A percentile compares a stretch with the other conserved stretches of the same genome.
phyloP scores from a whole-genome alignment of 2,888 invertebrate species.

The Drosophila crucigera region DNA sequence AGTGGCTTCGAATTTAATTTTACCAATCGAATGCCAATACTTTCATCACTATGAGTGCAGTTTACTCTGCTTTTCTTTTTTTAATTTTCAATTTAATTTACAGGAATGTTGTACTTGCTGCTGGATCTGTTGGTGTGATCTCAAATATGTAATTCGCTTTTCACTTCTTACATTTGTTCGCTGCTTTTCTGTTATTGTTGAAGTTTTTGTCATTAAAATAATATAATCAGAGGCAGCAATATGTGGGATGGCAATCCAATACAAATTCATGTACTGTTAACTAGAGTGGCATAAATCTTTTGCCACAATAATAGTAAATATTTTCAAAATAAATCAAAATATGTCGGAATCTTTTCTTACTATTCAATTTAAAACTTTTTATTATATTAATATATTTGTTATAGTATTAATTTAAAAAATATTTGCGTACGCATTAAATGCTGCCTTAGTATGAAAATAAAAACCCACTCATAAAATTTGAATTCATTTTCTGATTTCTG shows the following conservation, averaged over 20 bases:
- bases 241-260: background rate
- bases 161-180: slow-evolving; percentile 23
- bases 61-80: background rate
- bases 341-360: background rate
- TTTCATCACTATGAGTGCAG: slow-evolving; percentile 2
- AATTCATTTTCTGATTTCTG: background rate
- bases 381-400: background rate
- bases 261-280: background rate
- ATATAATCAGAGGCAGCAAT: background rate
- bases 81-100: slow-evolving; percentile 63
- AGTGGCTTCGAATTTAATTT: slow-evolving; percentile 56
- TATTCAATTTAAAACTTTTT: background rate
- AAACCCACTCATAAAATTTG: background rate
- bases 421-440: background rate
- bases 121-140: slow-evolving; percentile 17
- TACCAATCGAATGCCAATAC: slow-evolving; percentile 7
- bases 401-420: background rate
- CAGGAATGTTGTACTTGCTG: slow-evolving; percentile 10
- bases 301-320: background rate
- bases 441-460: background rate
- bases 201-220: slow-evolving; percentile 1
- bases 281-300: background rate
- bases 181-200: slow-evolving; percentile 19
- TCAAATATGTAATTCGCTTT: slow-evolving; percentile 56
- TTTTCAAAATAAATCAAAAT: no score